Evolutionary conservation across 2,797 vertebrate species (phyloP).

Genomic region (Liparis tanakae): DNA sequence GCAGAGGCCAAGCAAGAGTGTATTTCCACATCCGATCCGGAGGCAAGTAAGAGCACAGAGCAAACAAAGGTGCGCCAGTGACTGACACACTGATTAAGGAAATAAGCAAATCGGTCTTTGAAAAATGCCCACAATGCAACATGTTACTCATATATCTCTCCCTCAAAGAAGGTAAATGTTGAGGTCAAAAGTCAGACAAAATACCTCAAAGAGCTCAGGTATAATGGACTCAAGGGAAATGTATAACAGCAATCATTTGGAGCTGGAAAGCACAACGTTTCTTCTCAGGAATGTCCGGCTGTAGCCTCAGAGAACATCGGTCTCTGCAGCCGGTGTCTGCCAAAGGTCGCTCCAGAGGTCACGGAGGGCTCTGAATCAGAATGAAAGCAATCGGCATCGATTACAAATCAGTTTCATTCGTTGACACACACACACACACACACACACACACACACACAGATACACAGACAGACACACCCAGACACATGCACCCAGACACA

Average conservation of each 20-base stretch:
- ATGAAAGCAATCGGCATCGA: constrained; percentile 4
- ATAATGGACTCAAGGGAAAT: neutral
- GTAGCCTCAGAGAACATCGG: neutral
- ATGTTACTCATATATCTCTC: neutral
- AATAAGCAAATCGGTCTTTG: constrained; percentile 7
- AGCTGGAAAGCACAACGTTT: neutral
- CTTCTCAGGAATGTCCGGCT: neutral
- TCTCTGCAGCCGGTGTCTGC: neutral
- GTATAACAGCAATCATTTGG: too few species aligned
- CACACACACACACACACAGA: neutral
- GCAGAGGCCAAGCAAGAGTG: neutral
- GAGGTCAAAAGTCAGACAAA: neutral
- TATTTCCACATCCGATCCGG: constrained; percentile 22
- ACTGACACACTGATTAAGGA: neutral
- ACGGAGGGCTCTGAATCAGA: neutral
- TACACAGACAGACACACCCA: neutral
- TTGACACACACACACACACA: constrained; percentile 30
- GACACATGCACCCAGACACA: too few species aligned
- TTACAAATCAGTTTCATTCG: constrained; percentile 33
- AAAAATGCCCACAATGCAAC: neutral
- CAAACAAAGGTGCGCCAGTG: constrained; percentile 52
- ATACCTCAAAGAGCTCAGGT: neutral
- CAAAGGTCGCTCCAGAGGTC: neutral
- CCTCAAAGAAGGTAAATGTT: neutral
- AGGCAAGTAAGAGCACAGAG: neutral